Conservation (phyloP, 2,888 invertebrate genomes). For the Drosophila gaucha region DNA sequence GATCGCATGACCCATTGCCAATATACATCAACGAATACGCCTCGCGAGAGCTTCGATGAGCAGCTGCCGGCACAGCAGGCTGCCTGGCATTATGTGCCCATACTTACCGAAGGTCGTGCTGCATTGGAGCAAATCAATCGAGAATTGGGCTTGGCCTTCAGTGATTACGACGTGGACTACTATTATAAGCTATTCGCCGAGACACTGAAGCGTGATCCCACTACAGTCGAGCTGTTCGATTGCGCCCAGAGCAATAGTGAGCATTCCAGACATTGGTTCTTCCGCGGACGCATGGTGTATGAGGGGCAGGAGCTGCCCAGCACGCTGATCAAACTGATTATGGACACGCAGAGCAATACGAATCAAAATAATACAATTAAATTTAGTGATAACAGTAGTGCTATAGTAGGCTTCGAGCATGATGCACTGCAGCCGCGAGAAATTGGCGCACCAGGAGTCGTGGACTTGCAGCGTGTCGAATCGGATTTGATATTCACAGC, state of each 20-base stretch:
- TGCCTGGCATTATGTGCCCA: constrained; percentile 92
- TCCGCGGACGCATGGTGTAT: constrained; percentile 94
- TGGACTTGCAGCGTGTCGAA: constrained; percentile 87
- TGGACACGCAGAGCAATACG: constrained; percentile 93
- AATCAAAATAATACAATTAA: constrained; percentile 98
- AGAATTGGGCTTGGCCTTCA: constrained; percentile 95
- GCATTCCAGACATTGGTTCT: constrained; percentile 99
- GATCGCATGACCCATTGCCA: constrained; percentile 97
- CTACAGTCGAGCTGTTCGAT: constrained; percentile 98
- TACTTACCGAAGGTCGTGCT: constrained; percentile 90
- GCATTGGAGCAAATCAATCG: constrained; percentile 93
- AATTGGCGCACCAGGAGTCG: constrained; percentile 86
- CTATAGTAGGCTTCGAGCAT: constrained; percentile 93
- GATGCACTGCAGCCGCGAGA: constrained; percentile 88
- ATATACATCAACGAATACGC: constrained; percentile 89
- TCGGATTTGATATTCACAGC: constrained; percentile 98
- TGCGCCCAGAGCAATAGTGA: constrained; percentile 99
- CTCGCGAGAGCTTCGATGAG: constrained; percentile 89
- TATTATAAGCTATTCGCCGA: constrained; percentile 94
- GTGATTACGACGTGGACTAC: constrained; percentile 95
- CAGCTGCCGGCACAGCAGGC: constrained; percentile 89
- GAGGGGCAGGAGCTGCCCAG: constrained; percentile 91
- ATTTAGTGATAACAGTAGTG: constrained; percentile 98
- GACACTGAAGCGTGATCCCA: constrained; percentile 95
- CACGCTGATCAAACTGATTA: constrained; percentile 96